Evolutionary conservation across 2,113 vertebrate genomes (phyloP).

Genomic region (Rhinoderma darwinii): DNA sequence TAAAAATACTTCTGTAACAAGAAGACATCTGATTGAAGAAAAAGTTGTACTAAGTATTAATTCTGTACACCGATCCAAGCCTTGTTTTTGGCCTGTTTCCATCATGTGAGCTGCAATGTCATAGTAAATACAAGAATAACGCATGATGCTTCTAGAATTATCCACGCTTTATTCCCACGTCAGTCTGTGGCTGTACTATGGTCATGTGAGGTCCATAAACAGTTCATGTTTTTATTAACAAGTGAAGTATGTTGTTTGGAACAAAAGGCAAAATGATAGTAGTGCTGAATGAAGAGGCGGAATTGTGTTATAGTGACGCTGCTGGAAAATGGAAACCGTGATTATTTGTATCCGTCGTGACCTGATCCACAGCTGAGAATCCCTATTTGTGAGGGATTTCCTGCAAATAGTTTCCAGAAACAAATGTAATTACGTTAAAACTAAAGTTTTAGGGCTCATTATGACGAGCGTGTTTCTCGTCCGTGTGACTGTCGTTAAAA

Average conservation of each 20-base stretch:
- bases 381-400: not conserved
- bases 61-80: too few relatives aligned
- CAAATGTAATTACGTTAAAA: too few relatives aligned
- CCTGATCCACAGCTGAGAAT: not conserved
- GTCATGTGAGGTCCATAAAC: not conserved
- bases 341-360: not conserved
- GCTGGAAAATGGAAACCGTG: not conserved
- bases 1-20: too few relatives aligned
- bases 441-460: too few relatives aligned
- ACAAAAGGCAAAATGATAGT: not conserved
- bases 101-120: not conserved
- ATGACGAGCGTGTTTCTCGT: too few relatives aligned
- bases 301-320: not conserved
- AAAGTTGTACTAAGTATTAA: too few relatives aligned
- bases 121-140: not conserved
- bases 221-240: not conserved
- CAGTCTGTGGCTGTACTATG: not conserved
- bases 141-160: not conserved
- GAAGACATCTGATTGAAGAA: too few relatives aligned
- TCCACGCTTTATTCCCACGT: too few relatives aligned
- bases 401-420: not conserved
- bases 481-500: too few relatives aligned
- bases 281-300: not conserved
- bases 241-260: not conserved
- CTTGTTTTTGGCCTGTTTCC: too few relatives aligned